Conservation (phyloP, 1,140 invertebrate genomes). For the Drosophila suzukii region DNA sequence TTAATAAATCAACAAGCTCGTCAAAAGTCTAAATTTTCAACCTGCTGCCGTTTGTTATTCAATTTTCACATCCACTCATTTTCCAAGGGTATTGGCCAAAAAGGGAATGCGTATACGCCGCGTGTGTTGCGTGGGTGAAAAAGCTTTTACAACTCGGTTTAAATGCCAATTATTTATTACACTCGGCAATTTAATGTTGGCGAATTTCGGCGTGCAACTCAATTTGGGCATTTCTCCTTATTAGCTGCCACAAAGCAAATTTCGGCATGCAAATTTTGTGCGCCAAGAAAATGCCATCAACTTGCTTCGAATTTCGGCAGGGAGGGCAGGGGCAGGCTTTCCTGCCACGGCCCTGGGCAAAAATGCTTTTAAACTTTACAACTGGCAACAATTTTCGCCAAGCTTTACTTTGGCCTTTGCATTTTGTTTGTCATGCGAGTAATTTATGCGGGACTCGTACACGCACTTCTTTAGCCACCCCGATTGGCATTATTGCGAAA, state of each 20-base stretch:
- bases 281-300: slow-evolving; percentile 43
- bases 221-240: slow-evolving; percentile 70
- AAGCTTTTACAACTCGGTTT: slow-evolving; percentile 62
- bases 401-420: slow-evolving; percentile 23
- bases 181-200: slow-evolving; percentile 61
- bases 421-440: slow-evolving; percentile 65
- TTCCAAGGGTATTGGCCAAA: slow-evolving; percentile 20
- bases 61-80: background rate
- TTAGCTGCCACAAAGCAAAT: slow-evolving; percentile 71
- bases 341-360: slow-evolving; percentile 13
- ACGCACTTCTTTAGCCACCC: slow-evolving; percentile 31
- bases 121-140: slow-evolving; percentile 30
- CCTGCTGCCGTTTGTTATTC: background rate
- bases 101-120: slow-evolving; percentile 31
- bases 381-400: slow-evolving; percentile 36
- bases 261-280: slow-evolving; percentile 51
- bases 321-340: background rate
- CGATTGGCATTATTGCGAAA: slow-evolving; percentile 53
- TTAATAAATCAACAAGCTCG: background rate
- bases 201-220: slow-evolving; percentile 68
- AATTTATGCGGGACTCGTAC: slow-evolving; percentile 55
- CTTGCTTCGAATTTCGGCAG: background rate
- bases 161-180: slow-evolving; percentile 77
- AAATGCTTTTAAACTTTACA: slow-evolving; percentile 61
- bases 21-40: background rate